phyloP scores from a whole-genome alignment of 2,888 invertebrate genomes.

The Belgica antarctica region DNA sequence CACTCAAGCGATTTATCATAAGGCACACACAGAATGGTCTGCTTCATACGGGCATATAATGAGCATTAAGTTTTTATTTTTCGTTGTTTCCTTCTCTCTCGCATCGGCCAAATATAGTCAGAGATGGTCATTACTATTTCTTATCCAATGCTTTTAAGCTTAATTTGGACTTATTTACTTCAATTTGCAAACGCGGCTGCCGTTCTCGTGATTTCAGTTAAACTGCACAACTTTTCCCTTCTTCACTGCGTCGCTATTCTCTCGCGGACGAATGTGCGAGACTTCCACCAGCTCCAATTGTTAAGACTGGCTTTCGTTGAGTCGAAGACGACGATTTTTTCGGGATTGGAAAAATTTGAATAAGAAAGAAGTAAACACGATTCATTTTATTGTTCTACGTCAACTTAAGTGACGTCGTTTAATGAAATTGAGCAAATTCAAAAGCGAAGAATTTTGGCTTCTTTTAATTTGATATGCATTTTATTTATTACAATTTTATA shows the following conservation, averaged over 20 bases:
- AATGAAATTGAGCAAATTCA: slow-evolving; percentile 23
- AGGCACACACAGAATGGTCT: neutral
- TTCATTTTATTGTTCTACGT: slow-evolving; percentile 22
- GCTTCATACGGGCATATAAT: slow-evolving; percentile 6
- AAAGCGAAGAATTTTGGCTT: slow-evolving; percentile 6
- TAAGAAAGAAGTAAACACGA: slow-evolving; percentile 18
- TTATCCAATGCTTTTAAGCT: slow-evolving; percentile 34
- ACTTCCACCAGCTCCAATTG: neutral
- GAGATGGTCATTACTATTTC: slow-evolving; percentile 30
- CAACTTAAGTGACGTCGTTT: slow-evolving; percentile 12
- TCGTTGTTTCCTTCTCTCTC: neutral
- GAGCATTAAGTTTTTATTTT: neutral
- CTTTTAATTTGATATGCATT: slow-evolving; percentile 41
- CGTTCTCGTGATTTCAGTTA: slow-evolving; percentile 19
- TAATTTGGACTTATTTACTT: slow-evolving; percentile 41
- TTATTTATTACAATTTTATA: slow-evolving; percentile 39
- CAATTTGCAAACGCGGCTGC: slow-evolving; percentile 23
- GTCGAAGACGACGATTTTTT: neutral
- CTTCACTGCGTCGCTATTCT: slow-evolving; percentile 24
- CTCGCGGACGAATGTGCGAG: neutral
- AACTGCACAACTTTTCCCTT: neutral
- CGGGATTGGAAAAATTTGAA: slow-evolving; percentile 13
- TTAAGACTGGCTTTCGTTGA: neutral
- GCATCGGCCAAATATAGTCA: neutral
- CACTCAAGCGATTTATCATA: slow-evolving; percentile 19